Evolutionary conservation across 2,797 vertebrate species (phyloP), one percentile per base, ranked within the genome.

Genomic region (Salmo trutta): DNA sequence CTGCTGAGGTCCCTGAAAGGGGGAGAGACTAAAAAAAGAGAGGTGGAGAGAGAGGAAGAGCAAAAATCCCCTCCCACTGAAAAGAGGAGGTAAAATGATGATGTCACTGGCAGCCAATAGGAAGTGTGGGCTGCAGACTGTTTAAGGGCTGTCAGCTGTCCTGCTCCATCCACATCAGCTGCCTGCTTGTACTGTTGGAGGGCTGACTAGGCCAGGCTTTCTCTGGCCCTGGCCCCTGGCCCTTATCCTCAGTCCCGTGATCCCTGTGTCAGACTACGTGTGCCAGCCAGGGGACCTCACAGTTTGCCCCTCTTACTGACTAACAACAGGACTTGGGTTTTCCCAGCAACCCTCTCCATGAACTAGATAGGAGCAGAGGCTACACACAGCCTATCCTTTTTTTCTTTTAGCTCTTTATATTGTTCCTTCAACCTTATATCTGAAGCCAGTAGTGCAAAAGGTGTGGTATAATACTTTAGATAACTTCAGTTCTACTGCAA

Each of bases 101-200:
- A 96, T 94, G 93, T 96, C 95, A 95, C 87, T 81, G 69, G 73
- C 78, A 91, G 84, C 95, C 95, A 94, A 90, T 95, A 77, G 69
- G 64, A 87, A 87, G 85, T 82, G 83, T 79, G 85, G 59, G 59
- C 59, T 64, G 59, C n/a, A 24, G 21, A 64, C 59, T 64, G 59
- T 64, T 64, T 64, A 10, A 64, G 21, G 59, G n/a, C 59, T 64
- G 59, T 64, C 59, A 64, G 59, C 59, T 64, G 59, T 64, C 59
- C 21, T 24, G 21, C 3, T 64, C 59, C 21, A 24, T 64, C 21
- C n/a, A 64, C 21, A 24, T 24, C 21, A 10, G 59, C 59, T 12
- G 19, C 6, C 24, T 64, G 59, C 59, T 64, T 64, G 85, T 81
- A 71, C 85, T 80, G 77, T 75, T 70, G 68, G n/a, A 71, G 41